phyloP scores from a whole-genome alignment of 2,888 invertebrate genomes.

The Luperina testacea region DNA sequence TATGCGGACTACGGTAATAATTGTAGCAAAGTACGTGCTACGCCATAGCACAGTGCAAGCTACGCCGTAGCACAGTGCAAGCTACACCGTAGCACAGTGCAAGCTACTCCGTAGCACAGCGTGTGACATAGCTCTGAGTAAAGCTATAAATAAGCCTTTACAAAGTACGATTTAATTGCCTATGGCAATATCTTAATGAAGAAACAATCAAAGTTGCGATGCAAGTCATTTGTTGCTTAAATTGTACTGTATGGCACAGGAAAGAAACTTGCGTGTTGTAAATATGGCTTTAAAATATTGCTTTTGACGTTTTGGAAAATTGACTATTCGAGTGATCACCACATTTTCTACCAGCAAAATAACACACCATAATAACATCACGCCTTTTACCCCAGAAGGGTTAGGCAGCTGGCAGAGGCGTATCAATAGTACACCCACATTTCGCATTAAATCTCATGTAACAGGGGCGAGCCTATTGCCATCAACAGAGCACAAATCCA shows the following conservation, averaged over 20 bases:
- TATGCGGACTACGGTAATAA: neutral
- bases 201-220: neutral
- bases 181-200: neutral
- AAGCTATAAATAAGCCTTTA: neutral
- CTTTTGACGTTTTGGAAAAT: neutral
- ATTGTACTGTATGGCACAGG: neutral
- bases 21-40: neutral
- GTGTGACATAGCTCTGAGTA: neutral
- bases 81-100: constrained; percentile 3
- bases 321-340: neutral
- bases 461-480: neutral
- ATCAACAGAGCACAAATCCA: neutral
- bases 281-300: neutral
- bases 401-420: neutral
- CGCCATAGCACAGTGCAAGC: constrained; percentile 12
- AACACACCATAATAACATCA: no score
- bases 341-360: neutral
- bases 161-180: neutral
- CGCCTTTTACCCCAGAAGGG: neutral
- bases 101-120: constrained; percentile 12
- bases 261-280: neutral
- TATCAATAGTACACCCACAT: neutral
- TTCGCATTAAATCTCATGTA: neutral
- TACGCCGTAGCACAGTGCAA: constrained; percentile 3
- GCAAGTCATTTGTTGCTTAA: neutral